phyloP scores from a whole-genome alignment of 2,113 vertebrate species.

The Macroglossus sobrinus region DNA sequence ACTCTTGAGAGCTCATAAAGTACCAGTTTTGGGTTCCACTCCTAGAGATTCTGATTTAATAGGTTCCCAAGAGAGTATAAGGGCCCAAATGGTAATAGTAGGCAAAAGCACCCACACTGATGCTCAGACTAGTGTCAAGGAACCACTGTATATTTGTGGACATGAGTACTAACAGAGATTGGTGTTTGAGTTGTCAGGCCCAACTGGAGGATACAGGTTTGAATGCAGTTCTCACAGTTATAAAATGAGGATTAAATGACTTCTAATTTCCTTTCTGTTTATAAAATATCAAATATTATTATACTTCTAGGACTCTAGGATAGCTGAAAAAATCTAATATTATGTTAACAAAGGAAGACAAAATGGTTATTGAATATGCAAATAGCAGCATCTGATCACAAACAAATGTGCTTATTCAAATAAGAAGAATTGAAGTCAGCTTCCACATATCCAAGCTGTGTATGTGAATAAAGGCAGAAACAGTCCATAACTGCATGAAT shows the following conservation, averaged over 20 bases:
- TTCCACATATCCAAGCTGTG: not conserved
- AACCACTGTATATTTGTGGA: not conserved
- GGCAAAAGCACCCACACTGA: not conserved
- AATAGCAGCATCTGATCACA: not conserved
- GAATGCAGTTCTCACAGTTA: not conserved
- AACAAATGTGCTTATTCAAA: slow-evolving; percentile 10
- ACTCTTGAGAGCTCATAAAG: not conserved
- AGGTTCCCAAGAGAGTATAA: not conserved
- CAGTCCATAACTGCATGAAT: not conserved
- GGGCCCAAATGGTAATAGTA: not conserved
- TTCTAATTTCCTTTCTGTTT: not conserved
- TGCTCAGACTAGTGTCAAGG: not conserved
- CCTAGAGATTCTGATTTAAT: slow-evolving; percentile 15
- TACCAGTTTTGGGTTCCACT: not conserved
- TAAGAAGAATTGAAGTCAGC: not conserved
- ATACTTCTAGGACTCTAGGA: not conserved
- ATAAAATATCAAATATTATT: slow-evolving; percentile 11
- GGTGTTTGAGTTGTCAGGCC: not conserved
- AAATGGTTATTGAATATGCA: not conserved
- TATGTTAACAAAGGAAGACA: not conserved
- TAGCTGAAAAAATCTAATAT: not conserved
- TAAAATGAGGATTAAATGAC: not conserved
- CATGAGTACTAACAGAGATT: not conserved
- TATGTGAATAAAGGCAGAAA: not conserved
- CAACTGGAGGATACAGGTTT: not conserved